Percentiles rank a stretch among this genome's conserved stretches.
Evolutionary conservation across 1,140 invertebrate genomes (phyloP).

Genomic region (Bombyx mandarina): DNA sequence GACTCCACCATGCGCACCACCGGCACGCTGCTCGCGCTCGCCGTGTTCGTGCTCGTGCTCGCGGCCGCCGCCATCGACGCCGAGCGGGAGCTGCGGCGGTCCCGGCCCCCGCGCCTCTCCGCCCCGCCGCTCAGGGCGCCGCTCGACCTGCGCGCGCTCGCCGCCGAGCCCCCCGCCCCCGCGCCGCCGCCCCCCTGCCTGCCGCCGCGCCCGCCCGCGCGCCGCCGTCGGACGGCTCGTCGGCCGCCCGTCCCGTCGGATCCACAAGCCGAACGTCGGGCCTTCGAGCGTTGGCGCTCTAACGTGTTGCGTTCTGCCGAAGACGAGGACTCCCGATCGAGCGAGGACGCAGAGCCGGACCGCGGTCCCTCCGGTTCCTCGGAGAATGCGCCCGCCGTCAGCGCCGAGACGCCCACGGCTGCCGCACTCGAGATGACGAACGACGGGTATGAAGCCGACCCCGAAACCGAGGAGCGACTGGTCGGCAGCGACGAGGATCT

Average conservation of each 20-base stretch:
- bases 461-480: constrained; percentile 16
- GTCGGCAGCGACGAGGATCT: constrained; percentile 21
- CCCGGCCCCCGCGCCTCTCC: constrained; percentile 19
- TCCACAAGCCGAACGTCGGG: constrained; percentile 30
- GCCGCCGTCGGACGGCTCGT: constrained; percentile 16
- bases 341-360: constrained; percentile 29
- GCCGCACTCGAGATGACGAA: constrained; percentile 6
- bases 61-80: constrained; percentile 34
- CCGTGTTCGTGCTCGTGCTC: constrained; percentile 32
- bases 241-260: constrained; percentile 19
- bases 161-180: constrained; percentile 9
- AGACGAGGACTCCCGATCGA: constrained; percentile 32
- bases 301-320: constrained; percentile 25
- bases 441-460: constrained; percentile 17
- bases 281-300: constrained; percentile 40
- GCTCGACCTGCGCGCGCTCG: constrained; percentile 26
- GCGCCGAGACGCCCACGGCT: constrained; percentile 3
- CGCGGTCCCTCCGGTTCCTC: not conserved
- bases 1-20: constrained; percentile 71
- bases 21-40: constrained; percentile 24
- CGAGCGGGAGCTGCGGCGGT: constrained; percentile 33
- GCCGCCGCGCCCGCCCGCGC: constrained; percentile 8
- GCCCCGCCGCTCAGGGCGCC: constrained; percentile 21
- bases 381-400: constrained; percentile 8
- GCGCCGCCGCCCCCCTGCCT: constrained; percentile 3